A percentile compares a stretch with the other conserved stretches of the same genome.
Conservation (phyloP, 2,888 invertebrate species). For the Diabrotica balteata region DNA sequence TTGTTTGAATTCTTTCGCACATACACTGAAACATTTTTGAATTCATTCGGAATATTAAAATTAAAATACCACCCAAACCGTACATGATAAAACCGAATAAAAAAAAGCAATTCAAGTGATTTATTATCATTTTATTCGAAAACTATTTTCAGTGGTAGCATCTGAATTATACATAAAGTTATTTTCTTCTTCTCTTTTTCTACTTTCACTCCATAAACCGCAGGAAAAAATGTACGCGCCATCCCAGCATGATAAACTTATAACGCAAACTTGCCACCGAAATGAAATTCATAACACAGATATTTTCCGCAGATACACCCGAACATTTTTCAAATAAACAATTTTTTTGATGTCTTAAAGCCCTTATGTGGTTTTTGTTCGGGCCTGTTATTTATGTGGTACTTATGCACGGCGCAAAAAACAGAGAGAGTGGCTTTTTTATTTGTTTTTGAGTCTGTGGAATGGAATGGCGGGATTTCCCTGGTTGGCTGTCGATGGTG, state of each 20-base stretch:
- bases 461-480: not conserved
- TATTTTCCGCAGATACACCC: not conserved
- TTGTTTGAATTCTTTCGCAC: no score
- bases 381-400: not conserved
- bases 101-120: slow-evolving; percentile 9
- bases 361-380: not conserved
- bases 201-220: slow-evolving; percentile 4
- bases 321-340: slow-evolving; percentile 1
- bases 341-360: not conserved
- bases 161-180: slow-evolving; percentile 18
- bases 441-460: not conserved
- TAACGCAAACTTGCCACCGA: not conserved
- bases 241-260: not conserved
- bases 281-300: slow-evolving; percentile 1
- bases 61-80: no score
- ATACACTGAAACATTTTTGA: no score
- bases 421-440: not conserved
- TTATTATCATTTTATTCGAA: slow-evolving; percentile 18
- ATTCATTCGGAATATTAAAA: no score
- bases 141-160: slow-evolving; percentile 12
- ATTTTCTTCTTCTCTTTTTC: slow-evolving; percentile 11
- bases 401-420: not conserved
- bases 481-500: not conserved
- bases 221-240: not conserved
- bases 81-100: not conserved